Base-by-base conservation (phyloP, 2,797 vertebrate genomes). In the Labeo calbasu region DNA sequence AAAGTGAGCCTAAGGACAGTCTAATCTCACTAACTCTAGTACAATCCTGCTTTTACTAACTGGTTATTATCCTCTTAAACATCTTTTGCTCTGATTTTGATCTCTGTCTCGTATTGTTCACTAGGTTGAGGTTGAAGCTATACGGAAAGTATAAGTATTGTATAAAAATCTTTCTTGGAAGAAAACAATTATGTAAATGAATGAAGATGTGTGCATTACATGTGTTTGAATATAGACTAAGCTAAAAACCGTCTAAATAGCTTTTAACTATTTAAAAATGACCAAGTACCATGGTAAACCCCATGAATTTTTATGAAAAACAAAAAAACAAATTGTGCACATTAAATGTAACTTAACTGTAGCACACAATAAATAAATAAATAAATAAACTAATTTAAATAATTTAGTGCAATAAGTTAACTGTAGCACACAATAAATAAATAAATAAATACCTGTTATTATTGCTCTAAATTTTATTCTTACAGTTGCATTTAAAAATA, bases 61-160 rank as follows among this genome's bases (percentile, higher is more conserved):
- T 61, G n/a, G 15, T 71, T 61, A 71, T 81, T 59, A 28, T 59
- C 12, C 79, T 71, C 63, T 55, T 53, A 79, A 55, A 69, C 0
- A 40, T 5, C 9, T 69, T 68, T 23, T 32, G 13, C 10, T 65
- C 46, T 17, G 21, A 15, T 15, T 69, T 28, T 73, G 25, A 68
- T 68, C 43, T 50, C 6, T 3, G 9, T 50, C 40, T 21, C 23
- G 0, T 25, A 21, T 25, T 50, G 57, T 46, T 25, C 14, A 25
- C 21, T 1, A 12, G 69, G 23, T 28, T 51, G 9, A 51, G 70
- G 43, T 23, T 25, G 28, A 66, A 8, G 14, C 23, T 48, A 72
- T 72, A 28, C 17, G 23, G n/a, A 48, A 13, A 71, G 43, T 13
- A 12, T 70, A 13, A 71, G 43, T 13, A 21, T 70, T 46, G 2